A percentile compares a stretch with the other conserved stretches of the same genome.
Conservation (phyloP, 2,888 invertebrate genomes). For the Alviniconcha strummeri region DNA sequence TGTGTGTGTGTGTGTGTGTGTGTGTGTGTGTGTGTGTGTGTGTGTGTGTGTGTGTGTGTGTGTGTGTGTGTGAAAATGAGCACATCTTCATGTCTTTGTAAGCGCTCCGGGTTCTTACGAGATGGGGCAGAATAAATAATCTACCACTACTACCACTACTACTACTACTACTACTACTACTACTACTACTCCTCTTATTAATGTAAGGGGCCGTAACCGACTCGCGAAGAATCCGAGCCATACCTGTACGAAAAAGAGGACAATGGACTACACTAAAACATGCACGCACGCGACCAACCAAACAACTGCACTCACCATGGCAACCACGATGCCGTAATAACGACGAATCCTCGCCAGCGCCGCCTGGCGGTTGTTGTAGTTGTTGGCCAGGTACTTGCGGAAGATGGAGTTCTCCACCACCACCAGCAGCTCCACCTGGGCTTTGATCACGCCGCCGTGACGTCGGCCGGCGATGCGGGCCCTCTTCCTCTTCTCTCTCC, state of each 20-base stretch:
- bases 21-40: neutral
- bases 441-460: slow-evolving; percentile 43
- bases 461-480: slow-evolving; percentile 30
- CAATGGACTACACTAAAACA: too few relatives aligned
- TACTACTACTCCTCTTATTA: too few relatives aligned
- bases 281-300: too few relatives aligned
- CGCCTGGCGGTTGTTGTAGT: slow-evolving; percentile 40
- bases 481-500: slow-evolving; percentile 14
- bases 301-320: slow-evolving; percentile 49
- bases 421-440: slow-evolving; percentile 51
- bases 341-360: slow-evolving; percentile 49
- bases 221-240: too few relatives aligned
- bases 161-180: too few relatives aligned
- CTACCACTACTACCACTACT: neutral
- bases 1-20: neutral
- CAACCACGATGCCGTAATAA: slow-evolving; percentile 57
- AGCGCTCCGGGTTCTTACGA: neutral
- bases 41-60: neutral
- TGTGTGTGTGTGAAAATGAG: neutral
- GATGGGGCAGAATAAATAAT: neutral
- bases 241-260: too few relatives aligned
- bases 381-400: slow-evolving; percentile 47
- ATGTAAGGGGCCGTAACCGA: too few relatives aligned
- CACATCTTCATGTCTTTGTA: too few relatives aligned
- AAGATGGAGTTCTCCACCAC: slow-evolving; percentile 60